phyloP scores from a whole-genome alignment of 2,113 vertebrate species.

The Mustelus asterias region DNA sequence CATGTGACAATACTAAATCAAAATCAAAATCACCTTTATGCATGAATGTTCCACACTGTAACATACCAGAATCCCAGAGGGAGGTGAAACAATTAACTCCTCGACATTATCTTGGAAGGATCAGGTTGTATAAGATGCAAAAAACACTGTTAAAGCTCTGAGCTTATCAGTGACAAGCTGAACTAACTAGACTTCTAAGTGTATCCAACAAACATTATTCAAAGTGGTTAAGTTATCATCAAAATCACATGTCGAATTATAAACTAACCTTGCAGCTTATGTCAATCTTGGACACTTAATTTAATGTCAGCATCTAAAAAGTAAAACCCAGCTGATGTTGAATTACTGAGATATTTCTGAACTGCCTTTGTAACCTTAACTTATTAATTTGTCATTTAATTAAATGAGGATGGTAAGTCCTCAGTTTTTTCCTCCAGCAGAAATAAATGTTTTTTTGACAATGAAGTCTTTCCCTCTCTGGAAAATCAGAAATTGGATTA shows the following conservation, averaged over 20 bases:
- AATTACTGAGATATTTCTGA: neutral
- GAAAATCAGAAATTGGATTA: too few relatives aligned
- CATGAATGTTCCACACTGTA: neutral
- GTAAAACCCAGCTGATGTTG: neutral
- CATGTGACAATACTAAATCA: too few relatives aligned
- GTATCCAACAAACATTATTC: neutral
- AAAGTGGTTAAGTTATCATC: neutral
- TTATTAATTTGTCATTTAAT: neutral
- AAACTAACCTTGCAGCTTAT: neutral
- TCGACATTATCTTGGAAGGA: neutral
- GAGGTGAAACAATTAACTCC: neutral
- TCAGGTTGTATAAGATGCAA: neutral
- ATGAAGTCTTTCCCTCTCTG: neutral
- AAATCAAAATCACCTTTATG: neutral
- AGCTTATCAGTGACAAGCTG: neutral
- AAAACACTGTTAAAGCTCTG: neutral
- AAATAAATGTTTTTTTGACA: neutral
- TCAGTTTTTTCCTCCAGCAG: neutral
- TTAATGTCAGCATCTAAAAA: neutral
- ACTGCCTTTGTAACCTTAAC: neutral
- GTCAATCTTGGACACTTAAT: neutral
- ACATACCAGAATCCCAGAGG: neutral
- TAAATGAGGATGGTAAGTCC: neutral
- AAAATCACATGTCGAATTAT: neutral
- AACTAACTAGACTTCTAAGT: neutral